Base-by-base conservation (phyloP, 1,140 invertebrate species). In the Penaeus japonicus region DNA sequence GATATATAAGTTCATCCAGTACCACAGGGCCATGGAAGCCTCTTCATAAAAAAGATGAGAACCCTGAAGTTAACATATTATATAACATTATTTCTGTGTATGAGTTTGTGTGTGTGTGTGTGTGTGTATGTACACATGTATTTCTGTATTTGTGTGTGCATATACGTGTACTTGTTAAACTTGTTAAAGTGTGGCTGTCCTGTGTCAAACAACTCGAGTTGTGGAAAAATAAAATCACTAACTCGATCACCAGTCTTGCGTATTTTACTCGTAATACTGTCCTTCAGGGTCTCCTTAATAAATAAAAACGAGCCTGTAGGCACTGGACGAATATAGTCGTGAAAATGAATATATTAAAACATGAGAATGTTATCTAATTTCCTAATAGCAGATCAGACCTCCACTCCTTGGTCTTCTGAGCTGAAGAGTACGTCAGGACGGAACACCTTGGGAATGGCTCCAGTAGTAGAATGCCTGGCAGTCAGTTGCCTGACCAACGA, bases 401-500 rank as follows among this genome's bases (percentile, higher is more conserved):
- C 89, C 57, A 90, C 89, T 57, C 89, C 89, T 53, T 90, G 84
- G 54, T 90, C 89, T 83, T 90, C 89, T 39, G 80, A 53, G 57
- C 80, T 84, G 85, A 90, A 90, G n/a, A 90, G 82, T 59, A 87
- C 82, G 73, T 87, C 89, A 78, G 85, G 89, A 27, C 75, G 89
- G 73, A 90, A 90, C 54, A 90, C 85, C 80, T 90, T 90, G 77
- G 84, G 85, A 82, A 87, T 89, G 80, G 89, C 85, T 84, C 85
- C 85, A 87, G 84, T 90, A 57, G 39, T 84, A 54, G 80, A 79
- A 62, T 83, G 84, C 81, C 81, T 87, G 32, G 84, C 79, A 62
- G 84, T 77, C 27, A 89, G 47, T 83, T 89, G 82, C 75, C 77
- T 89, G 30, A 85, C 77, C 39, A 85, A n/a, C 22, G 62, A n/a